Percentiles rank a stretch among this genome's conserved stretches.
Conservation (phyloP, 2,113 vertebrate genomes). For the Mesoclemmys tuberculata region DNA sequence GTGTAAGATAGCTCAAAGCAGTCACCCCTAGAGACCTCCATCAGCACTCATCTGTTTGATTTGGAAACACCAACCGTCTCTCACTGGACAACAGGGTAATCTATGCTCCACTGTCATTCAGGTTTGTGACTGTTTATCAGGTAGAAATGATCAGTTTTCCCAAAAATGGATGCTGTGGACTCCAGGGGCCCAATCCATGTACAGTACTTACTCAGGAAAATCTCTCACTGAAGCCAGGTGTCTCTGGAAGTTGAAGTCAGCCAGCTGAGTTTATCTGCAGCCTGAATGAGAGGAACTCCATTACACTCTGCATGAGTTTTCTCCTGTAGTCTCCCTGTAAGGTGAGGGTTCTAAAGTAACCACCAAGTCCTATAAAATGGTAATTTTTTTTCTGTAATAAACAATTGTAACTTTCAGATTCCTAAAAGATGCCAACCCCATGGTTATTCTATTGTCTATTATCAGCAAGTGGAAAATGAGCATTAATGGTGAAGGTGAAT, state of each 20-base stretch:
- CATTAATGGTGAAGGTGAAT: not conserved
- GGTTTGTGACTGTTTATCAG: not conserved
- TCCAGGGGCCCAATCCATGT: not conserved
- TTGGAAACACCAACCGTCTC: not conserved
- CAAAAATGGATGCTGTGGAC: not conserved
- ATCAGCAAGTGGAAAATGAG: not conserved
- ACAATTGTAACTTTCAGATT: slow-evolving; percentile 1
- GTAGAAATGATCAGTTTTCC: slow-evolving; percentile 31
- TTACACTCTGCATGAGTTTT: not conserved
- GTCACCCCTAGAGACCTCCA: not conserved
- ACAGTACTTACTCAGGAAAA: not conserved
- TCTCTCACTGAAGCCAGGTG: not conserved
- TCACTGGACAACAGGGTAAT: not conserved
- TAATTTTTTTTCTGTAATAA: not conserved
- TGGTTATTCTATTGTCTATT: not conserved
- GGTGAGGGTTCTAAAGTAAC: not conserved
- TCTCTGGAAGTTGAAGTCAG: not conserved
- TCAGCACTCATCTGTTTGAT: not conserved
- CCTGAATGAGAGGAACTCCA: not conserved
- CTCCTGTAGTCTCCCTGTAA: not conserved
- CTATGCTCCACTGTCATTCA: accelerated
- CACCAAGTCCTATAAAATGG: not conserved
- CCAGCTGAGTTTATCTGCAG: not conserved
- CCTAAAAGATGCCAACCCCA: slow-evolving; percentile 23
- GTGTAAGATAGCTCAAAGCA: not conserved